phyloP scores from a whole-genome alignment of 1,140 invertebrate genomes.

The Zelostemma sp. region DNA sequence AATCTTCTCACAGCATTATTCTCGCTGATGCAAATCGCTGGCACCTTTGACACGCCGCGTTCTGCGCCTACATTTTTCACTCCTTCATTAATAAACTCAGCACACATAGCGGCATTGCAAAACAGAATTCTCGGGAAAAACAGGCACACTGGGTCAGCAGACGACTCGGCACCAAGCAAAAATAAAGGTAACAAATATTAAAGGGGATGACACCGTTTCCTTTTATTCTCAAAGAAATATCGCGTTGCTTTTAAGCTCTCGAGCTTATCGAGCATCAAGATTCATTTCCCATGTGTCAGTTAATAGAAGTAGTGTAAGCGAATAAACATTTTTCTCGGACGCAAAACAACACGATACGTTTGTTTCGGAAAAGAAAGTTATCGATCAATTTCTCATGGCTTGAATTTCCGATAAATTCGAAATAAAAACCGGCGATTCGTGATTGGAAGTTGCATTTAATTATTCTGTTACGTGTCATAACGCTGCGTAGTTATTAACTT shows the following conservation, averaged over 20 bases:
- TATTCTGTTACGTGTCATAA: no score
- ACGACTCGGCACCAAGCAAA: conserved; percentile 44
- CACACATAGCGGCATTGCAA: conserved; percentile 20
- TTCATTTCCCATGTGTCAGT: no score
- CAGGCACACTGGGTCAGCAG: conserved; percentile 48
- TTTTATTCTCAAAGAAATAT: conserved; percentile 31
- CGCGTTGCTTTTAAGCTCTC: conserved; percentile 26
- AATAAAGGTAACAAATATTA: conserved; percentile 47
- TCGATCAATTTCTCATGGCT: no score
- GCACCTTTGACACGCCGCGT: not conserved
- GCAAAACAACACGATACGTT: no score
- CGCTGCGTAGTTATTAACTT: not conserved
- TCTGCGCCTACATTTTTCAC: conserved; percentile 11
- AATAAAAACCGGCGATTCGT: no score
- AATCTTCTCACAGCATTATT: not conserved
- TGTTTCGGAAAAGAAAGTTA: no score
- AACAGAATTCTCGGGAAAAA: conserved; percentile 27
- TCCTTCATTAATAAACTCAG: conserved; percentile 40
- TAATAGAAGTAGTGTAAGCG: no score
- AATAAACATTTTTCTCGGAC: no score
- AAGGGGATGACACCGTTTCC: conserved; percentile 44
- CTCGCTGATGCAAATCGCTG: not conserved
- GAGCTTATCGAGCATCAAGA: conserved; percentile 4
- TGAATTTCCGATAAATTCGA: no score
- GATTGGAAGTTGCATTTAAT: no score